Evolutionary conservation across 2,113 vertebrate species (phyloP).

Genomic region (Lamprotornis superbus): DNA sequence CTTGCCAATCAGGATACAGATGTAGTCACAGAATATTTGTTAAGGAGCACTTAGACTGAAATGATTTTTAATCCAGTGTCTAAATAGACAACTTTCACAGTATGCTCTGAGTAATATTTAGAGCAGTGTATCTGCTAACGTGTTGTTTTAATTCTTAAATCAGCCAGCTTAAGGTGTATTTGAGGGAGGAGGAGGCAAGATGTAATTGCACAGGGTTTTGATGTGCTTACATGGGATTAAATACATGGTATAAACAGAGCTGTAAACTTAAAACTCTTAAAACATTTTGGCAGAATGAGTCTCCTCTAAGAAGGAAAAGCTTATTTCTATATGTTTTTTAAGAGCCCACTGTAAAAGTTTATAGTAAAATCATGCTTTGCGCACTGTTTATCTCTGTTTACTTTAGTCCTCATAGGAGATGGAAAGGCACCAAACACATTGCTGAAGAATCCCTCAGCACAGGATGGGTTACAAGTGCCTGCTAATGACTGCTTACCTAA

Average conservation of each 20-base stretch:
- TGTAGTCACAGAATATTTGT: not conserved
- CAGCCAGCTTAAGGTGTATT: not conserved
- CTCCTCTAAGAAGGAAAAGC: not conserved
- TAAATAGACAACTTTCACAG: not conserved
- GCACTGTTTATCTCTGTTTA: fast-evolving
- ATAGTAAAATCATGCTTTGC: not conserved
- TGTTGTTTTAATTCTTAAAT: not conserved
- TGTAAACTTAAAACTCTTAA: not conserved
- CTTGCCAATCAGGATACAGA: not conserved
- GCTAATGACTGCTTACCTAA: conserved; percentile 71
- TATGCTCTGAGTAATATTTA: not conserved
- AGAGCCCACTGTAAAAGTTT: not conserved
- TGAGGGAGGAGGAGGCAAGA: not conserved
- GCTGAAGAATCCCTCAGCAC: not conserved
- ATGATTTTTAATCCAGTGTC: not conserved
- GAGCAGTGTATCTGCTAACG: not conserved
- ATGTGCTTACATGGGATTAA: not conserved
- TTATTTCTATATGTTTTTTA: not conserved
- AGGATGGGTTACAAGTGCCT: not conserved
- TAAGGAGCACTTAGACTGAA: not conserved
- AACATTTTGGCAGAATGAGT: not conserved
- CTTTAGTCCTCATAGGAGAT: not conserved
- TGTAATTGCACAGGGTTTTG: not conserved
- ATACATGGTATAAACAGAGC: not conserved
- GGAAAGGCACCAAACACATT: not conserved